phyloP scores from a whole-genome alignment of 1,140 invertebrate species.

The Leptinotarsa texana region DNA sequence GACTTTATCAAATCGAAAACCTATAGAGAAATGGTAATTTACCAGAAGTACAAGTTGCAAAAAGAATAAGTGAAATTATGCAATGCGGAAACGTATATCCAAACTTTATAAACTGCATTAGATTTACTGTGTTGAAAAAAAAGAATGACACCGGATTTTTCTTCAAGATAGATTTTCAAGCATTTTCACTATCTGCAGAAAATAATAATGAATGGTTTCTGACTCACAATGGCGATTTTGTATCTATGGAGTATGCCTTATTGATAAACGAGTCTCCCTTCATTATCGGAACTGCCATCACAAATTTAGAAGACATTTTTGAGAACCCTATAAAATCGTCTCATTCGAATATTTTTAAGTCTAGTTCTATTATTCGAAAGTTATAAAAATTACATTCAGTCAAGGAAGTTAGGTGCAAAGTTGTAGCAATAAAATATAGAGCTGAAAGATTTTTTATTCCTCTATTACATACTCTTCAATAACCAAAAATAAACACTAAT shows the following conservation, averaged over 20 bases:
- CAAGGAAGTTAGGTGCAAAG: too few relatives aligned
- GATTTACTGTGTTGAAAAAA: neutral
- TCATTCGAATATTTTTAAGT: too few relatives aligned
- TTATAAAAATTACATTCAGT: too few relatives aligned
- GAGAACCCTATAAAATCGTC: too few relatives aligned
- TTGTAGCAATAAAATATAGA: too few relatives aligned
- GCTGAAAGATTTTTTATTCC: too few relatives aligned
- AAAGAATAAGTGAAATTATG: slow-evolving; percentile 31
- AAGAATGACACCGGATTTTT: neutral
- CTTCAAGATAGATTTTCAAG: neutral
- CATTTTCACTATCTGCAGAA: neutral
- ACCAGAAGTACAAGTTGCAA: slow-evolving; percentile 40
- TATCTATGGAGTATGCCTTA: neutral
- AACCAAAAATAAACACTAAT: too few relatives aligned
- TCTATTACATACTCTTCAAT: too few relatives aligned
- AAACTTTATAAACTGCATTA: neutral
- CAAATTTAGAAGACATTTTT: too few relatives aligned
- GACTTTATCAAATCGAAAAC: slow-evolving; percentile 37
- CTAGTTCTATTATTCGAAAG: too few relatives aligned
- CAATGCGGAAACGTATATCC: neutral
- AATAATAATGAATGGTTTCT: neutral
- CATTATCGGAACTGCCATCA: neutral
- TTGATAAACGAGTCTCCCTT: neutral
- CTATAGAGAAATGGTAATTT: slow-evolving; percentile 36
- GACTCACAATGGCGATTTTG: neutral